Evolutionary conservation across 2,113 vertebrate genomes (phyloP).

Genomic region (Peucedramus taeniatus): DNA sequence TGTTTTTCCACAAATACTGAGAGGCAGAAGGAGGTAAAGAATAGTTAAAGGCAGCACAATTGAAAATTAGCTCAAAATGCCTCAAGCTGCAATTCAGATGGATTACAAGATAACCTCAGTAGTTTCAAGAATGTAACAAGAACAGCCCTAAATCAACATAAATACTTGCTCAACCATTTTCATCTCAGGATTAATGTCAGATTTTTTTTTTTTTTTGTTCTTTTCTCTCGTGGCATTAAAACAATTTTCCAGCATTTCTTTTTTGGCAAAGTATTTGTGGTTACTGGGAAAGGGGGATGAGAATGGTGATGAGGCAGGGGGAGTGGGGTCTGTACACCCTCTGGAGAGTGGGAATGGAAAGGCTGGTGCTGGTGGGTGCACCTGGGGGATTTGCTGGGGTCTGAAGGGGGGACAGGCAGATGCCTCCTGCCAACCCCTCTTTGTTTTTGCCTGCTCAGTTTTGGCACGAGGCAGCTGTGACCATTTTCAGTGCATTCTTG

Average conservation of each 20-base stretch:
- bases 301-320: neutral
- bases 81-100: conserved; percentile 34
- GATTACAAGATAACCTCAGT: conserved; percentile 42
- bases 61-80: conserved; percentile 21
- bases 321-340: accelerated
- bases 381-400: neutral
- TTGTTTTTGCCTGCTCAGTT: neutral
- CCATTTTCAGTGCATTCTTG: neutral
- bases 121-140: conserved; percentile 44
- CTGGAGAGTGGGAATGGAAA: neutral
- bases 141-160: conserved; percentile 49
- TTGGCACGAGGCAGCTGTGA: neutral
- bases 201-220: neutral
- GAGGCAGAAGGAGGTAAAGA: neutral
- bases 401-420: neutral
- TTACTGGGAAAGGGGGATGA: neutral
- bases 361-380: neutral
- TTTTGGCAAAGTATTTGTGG: neutral
- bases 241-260: neutral
- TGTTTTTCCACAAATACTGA: neutral
- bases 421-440: neutral
- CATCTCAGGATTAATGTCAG: neutral
- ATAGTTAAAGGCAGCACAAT: neutral
- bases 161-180: conserved; percentile 41
- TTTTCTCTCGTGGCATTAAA: neutral